Evolutionary conservation across 1,140 invertebrate genomes (phyloP), one percentile per base, ranked within the genome.

Genomic region (Euglossa dilemma): DNA sequence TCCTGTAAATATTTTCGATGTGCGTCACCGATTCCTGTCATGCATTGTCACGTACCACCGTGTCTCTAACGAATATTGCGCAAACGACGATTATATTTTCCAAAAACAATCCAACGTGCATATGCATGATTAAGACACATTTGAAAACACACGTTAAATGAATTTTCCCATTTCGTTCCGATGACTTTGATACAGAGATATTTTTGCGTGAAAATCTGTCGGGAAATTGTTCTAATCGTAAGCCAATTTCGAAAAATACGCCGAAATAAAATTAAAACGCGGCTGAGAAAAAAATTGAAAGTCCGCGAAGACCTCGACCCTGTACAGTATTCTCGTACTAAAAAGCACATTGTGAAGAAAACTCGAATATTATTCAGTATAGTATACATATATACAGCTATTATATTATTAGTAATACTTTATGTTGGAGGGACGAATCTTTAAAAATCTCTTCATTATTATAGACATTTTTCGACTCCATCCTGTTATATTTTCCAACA

Each of bases 1-100:
- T n/a, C 66, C 64, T 84, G 74, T 66, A 84, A 66, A 84, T 84
- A 72, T 52, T 80, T 84, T 84, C 52, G 18, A 45, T 50, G 56
- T n/a, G 67, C 25, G 25, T 64, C 80, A 77, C 6, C 54, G 12
- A 80, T 57, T 67, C 23, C 20, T 45, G 28, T 12, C 20, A 47
- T 18, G 45, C 59, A 16, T 73, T 56, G 50, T 54, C 78, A 59
- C 50, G 57, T 74, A 64, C 23, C 47, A 12, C 50, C 20, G 20
- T 28, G 25, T 57, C 57, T n/a, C 52, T 18, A 57, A 28, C 16
- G 18, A 20, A 54, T 9, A 52, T 54, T 20, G 43, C 25, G 20
- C 20, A 7, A 69, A 76, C 28, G 20, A 25, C 7, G 52, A 76
- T 52, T 76, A 36, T 18, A 69, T 43, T 52, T n/a, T 47, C 63